A percentile compares a stretch with the other conserved stretches of the same genome.
Conservation (phyloP, 2,888 invertebrate genomes). For the Chaitophorus viminalis region DNA sequence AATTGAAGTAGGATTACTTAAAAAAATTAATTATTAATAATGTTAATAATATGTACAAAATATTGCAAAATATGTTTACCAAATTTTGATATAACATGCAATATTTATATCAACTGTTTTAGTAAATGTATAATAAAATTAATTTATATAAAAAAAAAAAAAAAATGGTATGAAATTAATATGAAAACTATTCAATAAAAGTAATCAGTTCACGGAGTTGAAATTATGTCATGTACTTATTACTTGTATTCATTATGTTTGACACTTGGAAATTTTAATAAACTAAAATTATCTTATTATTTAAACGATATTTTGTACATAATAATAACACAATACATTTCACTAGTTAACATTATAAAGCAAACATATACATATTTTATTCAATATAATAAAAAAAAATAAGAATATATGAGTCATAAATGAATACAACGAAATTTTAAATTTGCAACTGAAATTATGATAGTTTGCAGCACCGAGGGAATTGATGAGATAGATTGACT, state of each 20-base stretch:
- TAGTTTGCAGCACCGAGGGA: slow-evolving; percentile 55
- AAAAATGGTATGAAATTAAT: neutral
- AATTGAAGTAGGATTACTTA: slow-evolving; percentile 17
- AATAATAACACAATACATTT: slow-evolving; percentile 42
- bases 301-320: slow-evolving; percentile 41
- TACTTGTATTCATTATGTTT: slow-evolving; percentile 18
- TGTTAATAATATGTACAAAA: slow-evolving; percentile 14
- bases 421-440: slow-evolving; percentile 43
- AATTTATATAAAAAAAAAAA: neutral
- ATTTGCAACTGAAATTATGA: slow-evolving; percentile 31
- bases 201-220: neutral
- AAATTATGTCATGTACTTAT: slow-evolving; percentile 7
- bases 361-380: slow-evolving; percentile 9
- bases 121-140: neutral
- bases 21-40: neutral
- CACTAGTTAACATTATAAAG: slow-evolving; percentile 50
- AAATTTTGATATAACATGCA: neutral
- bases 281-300: slow-evolving; percentile 44
- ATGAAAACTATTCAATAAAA: neutral
- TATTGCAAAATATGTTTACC: neutral
- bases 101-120: neutral
- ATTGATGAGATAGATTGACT: neutral
- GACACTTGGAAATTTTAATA: slow-evolving; percentile 16
- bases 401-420: slow-evolving; percentile 10
- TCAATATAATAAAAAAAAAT: slow-evolving; percentile 31